A percentile compares a stretch with the other conserved stretches of the same genome.
phyloP scores from a whole-genome alignment of 2,888 invertebrate species.

The Allygus modestus region DNA sequence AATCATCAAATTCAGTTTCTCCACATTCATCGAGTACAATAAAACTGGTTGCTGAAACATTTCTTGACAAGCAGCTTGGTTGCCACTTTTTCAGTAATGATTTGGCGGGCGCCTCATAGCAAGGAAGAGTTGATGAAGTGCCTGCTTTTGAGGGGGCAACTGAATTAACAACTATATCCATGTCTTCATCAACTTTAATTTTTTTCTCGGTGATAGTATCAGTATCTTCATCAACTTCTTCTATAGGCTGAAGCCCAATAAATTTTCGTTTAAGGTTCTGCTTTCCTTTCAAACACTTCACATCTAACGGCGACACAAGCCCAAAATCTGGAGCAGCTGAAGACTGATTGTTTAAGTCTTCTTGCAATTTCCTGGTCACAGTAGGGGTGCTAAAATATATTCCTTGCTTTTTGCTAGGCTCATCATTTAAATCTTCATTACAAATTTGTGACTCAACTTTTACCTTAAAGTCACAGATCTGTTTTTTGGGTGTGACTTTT shows the following conservation, averaged over 20 bases:
- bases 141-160: slow-evolving; percentile 2
- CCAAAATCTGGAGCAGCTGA: background rate
- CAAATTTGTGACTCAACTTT: background rate
- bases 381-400: slow-evolving; percentile 31
- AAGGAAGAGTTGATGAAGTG: background rate
- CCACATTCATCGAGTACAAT: slow-evolving; percentile 42
- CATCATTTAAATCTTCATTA: background rate
- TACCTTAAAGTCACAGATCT: background rate
- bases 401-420: background rate
- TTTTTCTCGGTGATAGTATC: background rate
- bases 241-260: slow-evolving; percentile 10
- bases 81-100: slow-evolving; percentile 56
- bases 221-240: slow-evolving; percentile 33
- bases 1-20: slow-evolving; percentile 13
- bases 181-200: background rate
- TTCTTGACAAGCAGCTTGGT: slow-evolving; percentile 43
- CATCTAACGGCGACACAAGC: slow-evolving; percentile 14
- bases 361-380: background rate
- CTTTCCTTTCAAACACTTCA: background rate
- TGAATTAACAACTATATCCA: background rate
- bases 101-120: slow-evolving; percentile 54
- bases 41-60: background rate
- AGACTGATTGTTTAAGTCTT: background rate
- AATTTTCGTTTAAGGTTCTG: slow-evolving; percentile 28
- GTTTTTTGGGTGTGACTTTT: background rate